Base-by-base conservation (phyloP, 1,140 invertebrate genomes). In the Triops cancriformis region DNA sequence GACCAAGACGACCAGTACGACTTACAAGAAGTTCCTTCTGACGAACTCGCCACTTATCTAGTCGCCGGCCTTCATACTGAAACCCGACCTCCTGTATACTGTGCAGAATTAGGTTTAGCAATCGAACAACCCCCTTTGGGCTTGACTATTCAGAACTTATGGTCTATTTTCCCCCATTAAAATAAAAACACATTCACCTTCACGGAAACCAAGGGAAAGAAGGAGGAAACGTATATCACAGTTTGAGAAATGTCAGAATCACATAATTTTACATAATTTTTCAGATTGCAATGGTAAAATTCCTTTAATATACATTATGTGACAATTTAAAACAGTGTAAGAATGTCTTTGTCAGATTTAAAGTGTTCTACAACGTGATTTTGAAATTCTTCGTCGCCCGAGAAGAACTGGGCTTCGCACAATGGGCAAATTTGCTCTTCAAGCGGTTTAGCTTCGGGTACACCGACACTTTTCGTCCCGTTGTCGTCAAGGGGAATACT, bases 341-440 rank as follows among this genome's bases (percentile, higher is more conserved):
- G 23, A 27, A 73, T 72, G 43, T 37, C 28, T 23, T 78, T 73
- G 2, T 73, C 72, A 3, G 73, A 12, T 41, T 45, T 76, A 43
- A 78, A 78, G 14, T 78, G 77, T 18, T 72, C 64, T 73, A 78
- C 74, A 12, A 78, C 77, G 41, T 78, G 77, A 74, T 78, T 73
- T 42, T 73, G 72, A 26, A 78, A 78, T 1, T 73, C 73, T 26
- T 78, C 77, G 42, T 73, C 45, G 12, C 42, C 43, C 77, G 77
- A 73, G 18, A 42, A 73, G 14, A 78, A 78, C 3, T 73, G 26
- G 26, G 43, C 42, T 73, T 78, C 77, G n/a, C 77, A 78, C 6
- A 78, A 72, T 1, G 77, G 77, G 72, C 77, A 72, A n/a, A 73
- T 73, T 26, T 28, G 23, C n/a, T 64, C 43, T 73, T 73, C 31